phyloP scores from a whole-genome alignment of 1,140 invertebrate species.

The Subanguina moxae region DNA sequence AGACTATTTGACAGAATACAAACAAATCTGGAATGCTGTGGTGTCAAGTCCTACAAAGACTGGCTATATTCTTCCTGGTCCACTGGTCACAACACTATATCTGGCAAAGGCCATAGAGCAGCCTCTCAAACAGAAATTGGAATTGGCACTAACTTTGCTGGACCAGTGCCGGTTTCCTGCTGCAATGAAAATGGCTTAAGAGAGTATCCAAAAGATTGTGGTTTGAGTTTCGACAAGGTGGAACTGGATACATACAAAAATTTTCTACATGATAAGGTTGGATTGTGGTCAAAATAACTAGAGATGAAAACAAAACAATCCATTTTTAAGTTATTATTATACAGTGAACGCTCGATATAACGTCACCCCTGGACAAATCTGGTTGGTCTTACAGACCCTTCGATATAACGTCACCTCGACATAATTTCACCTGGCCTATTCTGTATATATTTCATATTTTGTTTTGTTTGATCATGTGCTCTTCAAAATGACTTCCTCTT shows the following conservation, averaged over 20 bases:
- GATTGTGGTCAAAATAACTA: too few species aligned
- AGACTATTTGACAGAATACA: slow-evolving; percentile 26
- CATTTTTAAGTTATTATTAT: too few species aligned
- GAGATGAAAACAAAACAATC: too few species aligned
- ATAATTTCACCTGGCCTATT: too few species aligned
- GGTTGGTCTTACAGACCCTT: too few species aligned
- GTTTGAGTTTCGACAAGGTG: slow-evolving; percentile 25
- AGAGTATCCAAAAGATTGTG: slow-evolving; percentile 25
- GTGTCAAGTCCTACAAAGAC: slow-evolving; percentile 27
- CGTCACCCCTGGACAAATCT: too few species aligned
- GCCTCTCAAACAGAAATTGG: slow-evolving; percentile 19
- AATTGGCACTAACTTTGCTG: slow-evolving; percentile 15
- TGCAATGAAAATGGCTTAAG: slow-evolving; percentile 30
- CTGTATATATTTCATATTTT: too few species aligned
- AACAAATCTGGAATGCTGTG: slow-evolving; percentile 27
- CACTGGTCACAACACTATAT: neutral
- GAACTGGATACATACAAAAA: slow-evolving; percentile 26
- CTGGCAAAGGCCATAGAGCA: neutral
- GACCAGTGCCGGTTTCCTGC: slow-evolving; percentile 20
- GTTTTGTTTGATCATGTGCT: too few species aligned
- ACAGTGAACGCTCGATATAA: too few species aligned
- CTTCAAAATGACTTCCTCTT: too few species aligned
- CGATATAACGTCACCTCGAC: too few species aligned
- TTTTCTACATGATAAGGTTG: slow-evolving; percentile 20
- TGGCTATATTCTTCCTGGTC: slow-evolving; percentile 22